Evolutionary conservation across 2,113 vertebrate genomes (phyloP), one percentile per base, ranked within the genome.

Genomic region (Brachypteracias leptosomus): DNA sequence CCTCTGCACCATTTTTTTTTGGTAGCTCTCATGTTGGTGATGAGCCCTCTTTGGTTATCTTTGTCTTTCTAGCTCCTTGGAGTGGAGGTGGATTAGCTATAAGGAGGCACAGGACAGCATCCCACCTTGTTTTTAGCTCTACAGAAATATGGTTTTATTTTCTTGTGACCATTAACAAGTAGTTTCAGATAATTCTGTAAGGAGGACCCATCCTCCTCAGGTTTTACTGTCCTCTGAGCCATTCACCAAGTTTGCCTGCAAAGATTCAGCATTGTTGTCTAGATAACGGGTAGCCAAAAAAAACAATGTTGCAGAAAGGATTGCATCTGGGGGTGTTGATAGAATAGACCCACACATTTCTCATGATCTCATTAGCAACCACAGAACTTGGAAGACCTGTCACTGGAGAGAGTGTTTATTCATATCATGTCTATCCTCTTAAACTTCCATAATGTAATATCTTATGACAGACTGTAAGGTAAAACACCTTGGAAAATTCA

Each of bases 311-410:
- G 85, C 86, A 80, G 33, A 72, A 31, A 55, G 72, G 38, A 71
- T 59, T n/a, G 11, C 10, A 2, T 73, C 63, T 49, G 51, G 36
- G 54, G 63, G 10, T 7, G 40, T 46, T 71, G 58, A 28, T 63
- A 33, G 33, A 58, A 58, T 72, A 94, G 83, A 88, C 90, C 79
- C 68, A 93, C 88, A 86, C 13, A 2, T 88, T 97, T 97, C 95
- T 93, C 92, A 96, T 86, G 51, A 58, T 47, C 92, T 93, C 79
- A 90, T 89, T 62, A 90, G 55, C 88, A 92, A 25, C 63, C 20
- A 6, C 63, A 63, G 65, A 83, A 90, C 75, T 38, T 15, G 79
- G 75, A 94, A 42, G 83, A 92, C 79, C 72, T 93, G 65, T 51
- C 68, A 28, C 59, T n/a, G 63, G 40, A 68, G 42, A 81, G 36